Conservation (phyloP, 2,888 invertebrate genomes). For the Ceraclea dissimilis region DNA sequence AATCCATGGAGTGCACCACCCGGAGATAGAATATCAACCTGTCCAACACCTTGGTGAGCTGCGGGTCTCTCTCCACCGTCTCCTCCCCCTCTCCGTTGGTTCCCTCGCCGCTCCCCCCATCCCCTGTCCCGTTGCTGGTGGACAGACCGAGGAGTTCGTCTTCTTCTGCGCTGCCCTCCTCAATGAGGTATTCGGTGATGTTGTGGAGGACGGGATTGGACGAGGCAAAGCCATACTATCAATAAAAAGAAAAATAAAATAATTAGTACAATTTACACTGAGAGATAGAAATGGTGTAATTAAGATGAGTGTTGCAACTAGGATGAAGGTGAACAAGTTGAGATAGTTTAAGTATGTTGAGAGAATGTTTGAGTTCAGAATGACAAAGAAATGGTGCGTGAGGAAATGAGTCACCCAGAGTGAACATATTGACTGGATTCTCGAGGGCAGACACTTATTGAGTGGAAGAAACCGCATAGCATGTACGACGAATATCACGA, state of each 20-base stretch:
- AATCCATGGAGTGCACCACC: conserved; percentile 97
- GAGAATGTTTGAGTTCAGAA: too few relatives aligned
- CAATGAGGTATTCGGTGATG: conserved; percentile 95
- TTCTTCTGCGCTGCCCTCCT: conserved; percentile 97
- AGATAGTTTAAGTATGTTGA: too few relatives aligned
- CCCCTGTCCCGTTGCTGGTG: conserved; percentile 43
- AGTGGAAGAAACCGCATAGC: too few relatives aligned
- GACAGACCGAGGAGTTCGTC: conserved; percentile 78
- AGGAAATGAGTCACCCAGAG: too few relatives aligned
- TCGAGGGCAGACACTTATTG: too few relatives aligned
- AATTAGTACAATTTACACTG: background rate
- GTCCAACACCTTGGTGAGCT: conserved; percentile 63
- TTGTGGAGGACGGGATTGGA: conserved; percentile 92
- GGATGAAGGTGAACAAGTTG: too few relatives aligned
- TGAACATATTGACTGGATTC: too few relatives aligned
- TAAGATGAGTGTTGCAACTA: too few relatives aligned
- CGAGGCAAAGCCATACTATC: conserved; percentile 60
- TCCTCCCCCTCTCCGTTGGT: conserved; percentile 34
- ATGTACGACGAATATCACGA: too few relatives aligned
- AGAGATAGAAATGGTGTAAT: too few relatives aligned
- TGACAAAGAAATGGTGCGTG: too few relatives aligned
- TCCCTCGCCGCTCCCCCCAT: conserved; percentile 32
- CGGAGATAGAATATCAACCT: conserved; percentile 87
- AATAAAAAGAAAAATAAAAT: background rate
- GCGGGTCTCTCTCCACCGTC: conserved; percentile 63